Conservation (phyloP, 2,888 invertebrate species). For the Taenaris catops region DNA sequence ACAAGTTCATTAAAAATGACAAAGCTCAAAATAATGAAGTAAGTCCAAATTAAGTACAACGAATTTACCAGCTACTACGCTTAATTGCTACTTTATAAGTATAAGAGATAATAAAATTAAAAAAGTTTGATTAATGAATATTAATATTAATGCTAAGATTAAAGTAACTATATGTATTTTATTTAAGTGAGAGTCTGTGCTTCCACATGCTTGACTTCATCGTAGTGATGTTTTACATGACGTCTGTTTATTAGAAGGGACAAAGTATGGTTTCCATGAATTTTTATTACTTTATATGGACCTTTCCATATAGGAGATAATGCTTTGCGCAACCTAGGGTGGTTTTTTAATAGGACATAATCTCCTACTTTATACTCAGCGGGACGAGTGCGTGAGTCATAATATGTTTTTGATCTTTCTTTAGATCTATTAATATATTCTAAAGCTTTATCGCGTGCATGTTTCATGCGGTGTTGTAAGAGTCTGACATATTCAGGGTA, state of each 20-base stretch:
- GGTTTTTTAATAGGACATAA: slow-evolving; percentile 8
- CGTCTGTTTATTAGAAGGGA: background rate
- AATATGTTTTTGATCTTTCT: background rate
- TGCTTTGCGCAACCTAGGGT: slow-evolving; percentile 16
- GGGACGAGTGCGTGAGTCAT: background rate
- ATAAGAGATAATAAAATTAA: too few species aligned
- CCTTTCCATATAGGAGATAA: slow-evolving; percentile 22
- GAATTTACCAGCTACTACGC: too few species aligned
- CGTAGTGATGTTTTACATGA: background rate
- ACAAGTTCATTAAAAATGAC: too few species aligned
- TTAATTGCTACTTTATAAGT: too few species aligned
- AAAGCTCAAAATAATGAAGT: too few species aligned
- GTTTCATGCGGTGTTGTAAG: slow-evolving; percentile 5
- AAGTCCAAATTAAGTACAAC: too few species aligned
- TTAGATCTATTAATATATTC: background rate
- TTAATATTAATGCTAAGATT: too few species aligned
- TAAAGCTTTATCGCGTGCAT: slow-evolving; percentile 8
- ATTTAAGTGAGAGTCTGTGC: too few species aligned
- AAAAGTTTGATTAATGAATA: too few species aligned
- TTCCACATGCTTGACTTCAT: slow-evolving; percentile 1
- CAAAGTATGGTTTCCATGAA: background rate
- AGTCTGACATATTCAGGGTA: slow-evolving; percentile 11
- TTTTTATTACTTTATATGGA: slow-evolving; percentile 15
- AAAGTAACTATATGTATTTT: too few species aligned
- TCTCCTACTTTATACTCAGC: slow-evolving; percentile 11